These are phyloP conservation scores for Orthosia gothica DNA, from an alignment of 2,888 invertebrate genomes.

Conservation along the genomic window DNA sequence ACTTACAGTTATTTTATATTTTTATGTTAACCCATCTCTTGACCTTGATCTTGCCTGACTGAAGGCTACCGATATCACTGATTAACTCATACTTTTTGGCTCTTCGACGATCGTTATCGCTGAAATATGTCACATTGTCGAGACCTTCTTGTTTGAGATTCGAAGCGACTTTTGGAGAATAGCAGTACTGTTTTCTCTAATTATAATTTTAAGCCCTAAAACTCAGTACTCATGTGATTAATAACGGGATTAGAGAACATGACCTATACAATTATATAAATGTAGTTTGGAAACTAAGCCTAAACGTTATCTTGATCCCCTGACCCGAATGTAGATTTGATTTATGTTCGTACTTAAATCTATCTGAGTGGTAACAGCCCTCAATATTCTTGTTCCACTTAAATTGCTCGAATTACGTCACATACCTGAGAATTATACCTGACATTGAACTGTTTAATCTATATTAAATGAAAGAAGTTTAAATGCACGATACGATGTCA, in stretches of 20 bases:
- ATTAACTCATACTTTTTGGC: background rate
- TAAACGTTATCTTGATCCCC: slow-evolving; percentile 26
- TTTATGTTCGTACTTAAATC: slow-evolving; percentile 48
- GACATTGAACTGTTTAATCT: too few relatives aligned
- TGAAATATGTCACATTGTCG: background rate
- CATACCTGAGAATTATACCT: too few relatives aligned
- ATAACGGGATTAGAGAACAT: background rate
- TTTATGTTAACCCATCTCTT: too few relatives aligned
- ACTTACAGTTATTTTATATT: too few relatives aligned
- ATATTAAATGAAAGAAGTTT: too few relatives aligned
- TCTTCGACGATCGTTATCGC: background rate
- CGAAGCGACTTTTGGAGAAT: background rate
- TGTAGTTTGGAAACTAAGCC: background rate
- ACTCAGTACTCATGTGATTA: background rate
- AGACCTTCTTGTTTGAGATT: background rate
- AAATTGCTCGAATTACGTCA: slow-evolving; percentile 18
- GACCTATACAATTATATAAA: background rate
- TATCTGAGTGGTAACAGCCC: slow-evolving; percentile 25
- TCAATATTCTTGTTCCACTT: slow-evolving; percentile 42
- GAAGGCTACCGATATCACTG: too few relatives aligned
- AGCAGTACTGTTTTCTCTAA: background rate
- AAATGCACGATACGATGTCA: too few relatives aligned
- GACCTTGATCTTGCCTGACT: too few relatives aligned
- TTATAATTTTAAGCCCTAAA: background rate
- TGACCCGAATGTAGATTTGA: slow-evolving; percentile 43